Base-by-base conservation (phyloP, 2,888 invertebrate genomes). In the Andricus quercusramuli region DNA sequence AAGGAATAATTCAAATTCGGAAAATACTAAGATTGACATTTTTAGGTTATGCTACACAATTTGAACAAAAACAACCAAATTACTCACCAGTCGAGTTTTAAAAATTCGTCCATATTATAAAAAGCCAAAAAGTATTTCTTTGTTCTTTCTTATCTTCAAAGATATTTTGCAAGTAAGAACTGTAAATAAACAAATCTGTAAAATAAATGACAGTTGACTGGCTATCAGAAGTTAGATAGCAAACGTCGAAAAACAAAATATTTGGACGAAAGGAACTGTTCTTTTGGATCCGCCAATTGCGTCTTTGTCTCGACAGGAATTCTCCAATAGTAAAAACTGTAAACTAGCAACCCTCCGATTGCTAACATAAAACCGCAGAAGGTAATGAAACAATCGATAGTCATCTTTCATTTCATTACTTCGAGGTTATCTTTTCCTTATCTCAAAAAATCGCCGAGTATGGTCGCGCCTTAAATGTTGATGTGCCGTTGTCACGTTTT, bases 71-170 rank as follows among this genome's bases (percentile, higher is more conserved):
- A 47, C 11, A 47, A 47, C 37, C 6, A 44, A 15, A 15, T 4
- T 74, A 74, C 56, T n/a, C 2, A 74, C 74, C 74, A 74, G n/a
- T 74, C 56, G 2, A 74, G 56, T 74, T 22, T 74, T 15, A 56
- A 51, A 74, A 74, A 74, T 32, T 56, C 56, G n/a, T 74, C 74
- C 74, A 74, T 74, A 64, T 64, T 29, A 13, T 29, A 29, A 0
- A 29, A 64, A 64, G 11, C 4, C 6, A 29, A 2, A 15, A 29
- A 64, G 22, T 64, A 29, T 64, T 29, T 17, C 5, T 64, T 29
- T 0, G 17, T 22, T 29, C 6, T 29, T 64, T 15, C 11, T 22
- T 64, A 17, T 29, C 15, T 29, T 25, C 2, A 64, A 64, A 25
- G 17, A 3, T 13, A 5, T 64, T 1, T 22, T 17, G 22, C n/a